Evolutionary conservation across 92 coral and sea anemone genomes (phyloP).

Genomic region (Phymanthus crucifer): DNA sequence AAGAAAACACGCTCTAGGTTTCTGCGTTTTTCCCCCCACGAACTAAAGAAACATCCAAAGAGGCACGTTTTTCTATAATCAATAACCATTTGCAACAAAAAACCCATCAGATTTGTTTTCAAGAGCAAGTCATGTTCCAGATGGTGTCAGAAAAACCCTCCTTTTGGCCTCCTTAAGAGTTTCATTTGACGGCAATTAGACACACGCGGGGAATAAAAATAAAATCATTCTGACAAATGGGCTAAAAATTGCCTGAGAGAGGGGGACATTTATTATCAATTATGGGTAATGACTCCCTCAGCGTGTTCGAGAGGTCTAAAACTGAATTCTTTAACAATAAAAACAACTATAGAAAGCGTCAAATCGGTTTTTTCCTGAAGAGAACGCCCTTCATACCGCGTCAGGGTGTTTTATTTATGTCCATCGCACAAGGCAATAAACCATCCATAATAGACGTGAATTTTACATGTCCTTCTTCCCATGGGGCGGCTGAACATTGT

Average conservation of each 20-base stretch:
- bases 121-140: background rate
- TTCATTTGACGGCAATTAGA: constrained; percentile 3
- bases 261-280: background rate
- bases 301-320: background rate
- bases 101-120: background rate
- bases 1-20: too few species aligned
- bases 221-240: background rate
- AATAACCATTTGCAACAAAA: too few species aligned
- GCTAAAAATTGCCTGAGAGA: background rate
- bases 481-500: too few species aligned
- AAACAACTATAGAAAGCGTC: background rate
- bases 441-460: too few species aligned
- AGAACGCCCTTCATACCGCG: background rate
- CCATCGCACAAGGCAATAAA: too few species aligned
- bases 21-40: too few species aligned
- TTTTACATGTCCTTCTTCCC: too few species aligned
- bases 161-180: background rate
- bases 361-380: too few species aligned
- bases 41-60: too few species aligned
- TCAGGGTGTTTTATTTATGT: too few species aligned
- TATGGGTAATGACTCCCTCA: background rate
- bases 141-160: background rate
- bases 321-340: background rate
- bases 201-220: background rate
- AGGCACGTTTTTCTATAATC: too few species aligned